These are phyloP conservation scores for Venturia canescens DNA, from an alignment of 1,140 invertebrate genomes.

Conservation along the genomic window DNA sequence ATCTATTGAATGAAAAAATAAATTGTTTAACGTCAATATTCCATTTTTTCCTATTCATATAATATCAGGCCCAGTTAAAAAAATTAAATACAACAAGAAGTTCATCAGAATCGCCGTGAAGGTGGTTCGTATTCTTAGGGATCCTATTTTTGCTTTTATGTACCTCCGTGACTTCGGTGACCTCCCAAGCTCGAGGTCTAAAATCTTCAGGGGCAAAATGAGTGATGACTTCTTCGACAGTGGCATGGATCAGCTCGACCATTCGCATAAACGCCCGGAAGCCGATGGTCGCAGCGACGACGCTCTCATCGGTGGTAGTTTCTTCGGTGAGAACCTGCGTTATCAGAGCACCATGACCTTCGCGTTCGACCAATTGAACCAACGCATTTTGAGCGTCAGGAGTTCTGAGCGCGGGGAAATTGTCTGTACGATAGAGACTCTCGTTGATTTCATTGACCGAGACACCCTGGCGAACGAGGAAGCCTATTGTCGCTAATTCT, in stretches of 20 bases:
- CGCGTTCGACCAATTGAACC: slow-evolving; percentile 88
- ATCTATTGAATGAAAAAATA: too few species aligned
- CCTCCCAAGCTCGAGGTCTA: slow-evolving; percentile 86
- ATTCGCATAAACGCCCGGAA: slow-evolving; percentile 90
- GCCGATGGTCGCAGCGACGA: slow-evolving; percentile 86
- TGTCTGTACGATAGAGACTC: slow-evolving; percentile 84
- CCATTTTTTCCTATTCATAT: too few species aligned
- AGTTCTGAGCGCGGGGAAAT: slow-evolving; percentile 86
- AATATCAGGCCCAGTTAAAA: too few species aligned
- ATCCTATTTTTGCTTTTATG: neutral
- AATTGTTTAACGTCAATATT: too few species aligned
- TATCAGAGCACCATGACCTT: slow-evolving; percentile 87
- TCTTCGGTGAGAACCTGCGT: slow-evolving; percentile 88
- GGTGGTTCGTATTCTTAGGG: too few species aligned
- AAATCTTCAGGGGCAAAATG: slow-evolving; percentile 90
- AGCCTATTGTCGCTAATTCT: slow-evolving; percentile 89
- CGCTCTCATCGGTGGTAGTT: slow-evolving; percentile 84
- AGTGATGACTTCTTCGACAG: slow-evolving; percentile 89
- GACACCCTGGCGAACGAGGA: slow-evolving; percentile 85
- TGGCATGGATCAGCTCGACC: slow-evolving; percentile 87
- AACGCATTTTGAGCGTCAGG: slow-evolving; percentile 88
- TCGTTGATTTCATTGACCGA: slow-evolving; percentile 86
- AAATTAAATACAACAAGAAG: too few species aligned
- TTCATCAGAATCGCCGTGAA: too few species aligned
- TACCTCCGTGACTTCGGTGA: slow-evolving; percentile 82